phyloP scores from a whole-genome alignment of 1,140 invertebrate species.

The Halesus radiatus region DNA sequence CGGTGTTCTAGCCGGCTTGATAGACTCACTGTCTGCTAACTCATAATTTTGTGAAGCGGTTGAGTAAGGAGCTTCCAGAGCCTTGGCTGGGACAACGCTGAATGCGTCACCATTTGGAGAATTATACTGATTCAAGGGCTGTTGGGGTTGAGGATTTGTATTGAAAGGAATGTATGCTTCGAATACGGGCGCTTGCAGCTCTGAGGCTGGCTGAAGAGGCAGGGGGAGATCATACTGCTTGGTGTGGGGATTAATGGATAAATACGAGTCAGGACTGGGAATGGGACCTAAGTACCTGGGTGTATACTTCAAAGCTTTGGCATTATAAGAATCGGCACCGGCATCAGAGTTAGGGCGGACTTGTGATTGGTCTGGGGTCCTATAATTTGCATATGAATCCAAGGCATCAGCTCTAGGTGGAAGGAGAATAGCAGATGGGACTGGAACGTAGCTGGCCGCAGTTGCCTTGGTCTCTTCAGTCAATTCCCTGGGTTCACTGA shows the following conservation, averaged over 20 bases:
- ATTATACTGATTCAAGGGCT: background rate
- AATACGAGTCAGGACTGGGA: conserved; percentile 17
- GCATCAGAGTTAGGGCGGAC: background rate
- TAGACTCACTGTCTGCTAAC: conserved; percentile 47
- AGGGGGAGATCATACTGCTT: conserved; percentile 55
- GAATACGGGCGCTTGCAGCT: conserved; percentile 46
- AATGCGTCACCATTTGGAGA: conserved; percentile 20
- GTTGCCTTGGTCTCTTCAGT: conserved; percentile 32
- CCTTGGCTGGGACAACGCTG: conserved; percentile 28
- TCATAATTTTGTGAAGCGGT: conserved; percentile 45
- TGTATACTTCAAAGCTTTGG: background rate
- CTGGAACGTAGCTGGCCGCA: background rate
- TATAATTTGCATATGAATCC: conserved; percentile 35
- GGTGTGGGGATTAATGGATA: conserved; percentile 50
- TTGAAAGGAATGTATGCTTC: conserved; percentile 42
- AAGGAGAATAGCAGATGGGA: conserved; percentile 45
- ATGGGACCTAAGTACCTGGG: background rate
- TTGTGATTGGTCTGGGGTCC: conserved; percentile 11
- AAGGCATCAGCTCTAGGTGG: conserved; percentile 42
- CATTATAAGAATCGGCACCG: background rate
- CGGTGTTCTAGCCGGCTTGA: conserved; percentile 42
- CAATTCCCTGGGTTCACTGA: conserved; percentile 19
- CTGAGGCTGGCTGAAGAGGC: conserved; percentile 39
- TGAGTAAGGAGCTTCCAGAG: conserved; percentile 36
- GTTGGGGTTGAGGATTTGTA: conserved; percentile 42